phyloP scores from a whole-genome alignment of 2,797 vertebrate genomes.

The Tenualosa thibaudeaui region DNA sequence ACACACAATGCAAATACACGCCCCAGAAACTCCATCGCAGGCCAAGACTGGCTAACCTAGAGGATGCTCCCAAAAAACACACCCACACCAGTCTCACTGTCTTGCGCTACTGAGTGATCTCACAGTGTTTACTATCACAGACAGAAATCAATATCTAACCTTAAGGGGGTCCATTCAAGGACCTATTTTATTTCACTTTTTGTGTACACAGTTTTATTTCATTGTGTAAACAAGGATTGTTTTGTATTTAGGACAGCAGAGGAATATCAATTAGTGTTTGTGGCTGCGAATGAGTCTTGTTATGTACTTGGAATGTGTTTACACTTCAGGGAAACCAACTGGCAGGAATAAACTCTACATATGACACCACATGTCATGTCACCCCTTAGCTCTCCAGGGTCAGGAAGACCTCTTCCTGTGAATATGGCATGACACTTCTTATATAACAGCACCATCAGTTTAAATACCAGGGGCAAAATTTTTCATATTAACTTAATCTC shows the following conservation, averaged over 20 bases:
- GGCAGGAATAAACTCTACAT: neutral
- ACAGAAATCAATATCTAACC: neutral
- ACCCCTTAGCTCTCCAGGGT: neutral
- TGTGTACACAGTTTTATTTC: neutral
- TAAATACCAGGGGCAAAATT: neutral
- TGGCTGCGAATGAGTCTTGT: neutral
- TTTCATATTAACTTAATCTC: neutral
- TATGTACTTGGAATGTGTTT: constrained; percentile 18
- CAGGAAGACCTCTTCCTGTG: neutral
- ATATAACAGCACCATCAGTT: neutral
- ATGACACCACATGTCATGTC: neutral
- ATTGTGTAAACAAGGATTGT: neutral
- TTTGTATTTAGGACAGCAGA: neutral
- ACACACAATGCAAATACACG: neutral
- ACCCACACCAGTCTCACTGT: neutral
- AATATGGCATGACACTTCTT: neutral
- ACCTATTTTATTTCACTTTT: neutral
- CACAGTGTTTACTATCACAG: neutral
- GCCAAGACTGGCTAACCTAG: neutral
- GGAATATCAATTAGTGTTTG: neutral
- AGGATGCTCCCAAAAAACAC: neutral
- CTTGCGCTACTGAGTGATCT: neutral
- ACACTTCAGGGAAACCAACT: neutral
- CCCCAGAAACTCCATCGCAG: neutral
- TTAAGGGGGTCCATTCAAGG: neutral